Base-by-base conservation (phyloP, 2,888 invertebrate genomes). In the Netelia inedita region DNA sequence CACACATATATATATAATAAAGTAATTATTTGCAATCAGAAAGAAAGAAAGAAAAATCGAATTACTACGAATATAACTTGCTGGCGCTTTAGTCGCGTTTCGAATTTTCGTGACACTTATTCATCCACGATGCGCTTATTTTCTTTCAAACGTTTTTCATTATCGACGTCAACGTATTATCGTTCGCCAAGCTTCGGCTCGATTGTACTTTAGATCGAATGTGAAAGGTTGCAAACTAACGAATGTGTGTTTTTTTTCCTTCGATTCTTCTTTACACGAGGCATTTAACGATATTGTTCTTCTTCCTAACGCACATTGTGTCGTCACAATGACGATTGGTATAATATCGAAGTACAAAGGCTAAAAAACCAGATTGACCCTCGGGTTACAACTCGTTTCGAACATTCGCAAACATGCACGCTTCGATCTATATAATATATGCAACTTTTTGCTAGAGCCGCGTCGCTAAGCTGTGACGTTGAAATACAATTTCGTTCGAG, bases 361-460 rank as follows among this genome's bases (percentile, higher is more conserved):
- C 59, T 73, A 73, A 68, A 46, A 53, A 53, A 35, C 43, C 50
- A 69, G 69, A 76, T 83, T 87, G 83, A 87, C 87, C 87, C 73
- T 57, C 79, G 71, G 63, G 66, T 43, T 83, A 79, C 57, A 19
- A 14, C 10, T 76, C 79, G 68, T 46, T 57, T 66, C n/a, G 81
- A 35, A 35, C 6, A 6, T 57, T 57, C 1, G 28, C 41, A 43
- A 68, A 76, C 68, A 76, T 79, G 61, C 69, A 71, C 53, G 11
- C n/a, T 46, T 74, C 21, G 65, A 35, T 23, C 35, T 21, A 53
- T 16, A 57, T 63, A 61, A 66, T 66, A n/a, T 57, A 57, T 23
- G 43, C 21, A 23, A 21, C 14, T 61, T 14, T 61, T 28, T 1
- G 5, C 2, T 28, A 10, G 11, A 61, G 10, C 59, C 3, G 6